A percentile compares a stretch with the other conserved stretches of the same genome.
These are phyloP conservation scores for Hydropsyche betteni DNA, from an alignment of 2,888 invertebrate species.

Conservation along the genomic window DNA sequence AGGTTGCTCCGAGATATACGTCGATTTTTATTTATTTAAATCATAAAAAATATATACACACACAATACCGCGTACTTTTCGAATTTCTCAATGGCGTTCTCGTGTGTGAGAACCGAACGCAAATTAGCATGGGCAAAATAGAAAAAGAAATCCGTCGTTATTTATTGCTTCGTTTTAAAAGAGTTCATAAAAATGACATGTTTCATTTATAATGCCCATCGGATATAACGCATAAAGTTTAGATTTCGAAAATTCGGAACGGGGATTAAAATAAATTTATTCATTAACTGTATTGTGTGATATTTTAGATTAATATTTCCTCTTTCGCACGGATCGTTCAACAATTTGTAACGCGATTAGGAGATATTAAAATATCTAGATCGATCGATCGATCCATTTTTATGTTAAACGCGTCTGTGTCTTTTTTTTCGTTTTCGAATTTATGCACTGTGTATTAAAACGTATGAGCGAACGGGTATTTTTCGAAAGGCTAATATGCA, in stretches of 20 bases:
- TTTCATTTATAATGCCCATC: slow-evolving; percentile 28
- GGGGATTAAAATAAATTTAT: too few relatives aligned
- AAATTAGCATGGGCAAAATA: slow-evolving; percentile 18
- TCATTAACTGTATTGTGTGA: too few relatives aligned
- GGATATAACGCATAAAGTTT: slow-evolving; percentile 1
- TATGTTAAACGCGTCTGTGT: slow-evolving; percentile 7
- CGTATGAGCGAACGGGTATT: slow-evolving; percentile 14
- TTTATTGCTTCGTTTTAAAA: slow-evolving; percentile 26
- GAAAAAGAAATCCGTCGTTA: slow-evolving; percentile 17
- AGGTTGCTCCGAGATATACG: slow-evolving; percentile 23
- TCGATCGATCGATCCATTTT: slow-evolving; percentile 23
- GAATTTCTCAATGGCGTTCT: background rate
- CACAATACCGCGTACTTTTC: background rate
- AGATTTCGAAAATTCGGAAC: too few relatives aligned
- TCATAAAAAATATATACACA: too few relatives aligned
- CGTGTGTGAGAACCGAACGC: slow-evolving; percentile 12
- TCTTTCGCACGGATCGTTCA: background rate
- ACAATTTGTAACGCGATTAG: slow-evolving; percentile 6
- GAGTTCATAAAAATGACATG: slow-evolving; percentile 32
- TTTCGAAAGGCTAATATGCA: slow-evolving; percentile 35
- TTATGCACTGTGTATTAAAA: background rate
- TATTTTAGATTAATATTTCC: too few relatives aligned
- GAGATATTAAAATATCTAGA: background rate
- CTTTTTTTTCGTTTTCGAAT: background rate
- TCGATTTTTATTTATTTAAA: slow-evolving; percentile 1